phyloP scores from a whole-genome alignment of 2,797 vertebrate genomes.

The Dipus sagitta region DNA sequence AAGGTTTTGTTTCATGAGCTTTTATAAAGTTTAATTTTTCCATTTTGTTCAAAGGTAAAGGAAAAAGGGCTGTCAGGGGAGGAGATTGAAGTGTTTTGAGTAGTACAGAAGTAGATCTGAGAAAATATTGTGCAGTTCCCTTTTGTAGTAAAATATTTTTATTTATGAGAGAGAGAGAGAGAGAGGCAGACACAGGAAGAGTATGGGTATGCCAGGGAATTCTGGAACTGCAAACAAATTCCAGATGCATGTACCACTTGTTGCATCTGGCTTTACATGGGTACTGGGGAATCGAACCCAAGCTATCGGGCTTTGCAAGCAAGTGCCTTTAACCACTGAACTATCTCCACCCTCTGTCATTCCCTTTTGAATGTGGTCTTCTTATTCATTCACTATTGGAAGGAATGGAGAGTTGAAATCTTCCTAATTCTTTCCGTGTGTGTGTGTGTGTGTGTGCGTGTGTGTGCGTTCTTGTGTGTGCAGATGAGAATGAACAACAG shows the following conservation, averaged over 20 bases:
- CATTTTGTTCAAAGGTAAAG: neutral
- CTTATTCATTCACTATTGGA: neutral
- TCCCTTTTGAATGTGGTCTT: constrained; percentile 51
- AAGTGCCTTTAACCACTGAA: no score
- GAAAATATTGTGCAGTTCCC: constrained; percentile 19
- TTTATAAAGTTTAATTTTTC: constrained; percentile 29
- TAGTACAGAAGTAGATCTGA: constrained; percentile 44
- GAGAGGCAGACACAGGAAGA: no score
- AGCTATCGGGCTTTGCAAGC: no score
- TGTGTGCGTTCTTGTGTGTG: neutral
- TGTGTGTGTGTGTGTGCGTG: no score
- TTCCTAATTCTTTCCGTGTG: neutral
- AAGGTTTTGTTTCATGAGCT: constrained; percentile 52
- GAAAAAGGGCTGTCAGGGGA: neutral
- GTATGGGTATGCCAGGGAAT: no score
- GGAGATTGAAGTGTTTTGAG: constrained; percentile 16
- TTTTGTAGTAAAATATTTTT: neutral
- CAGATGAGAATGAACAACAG: neutral
- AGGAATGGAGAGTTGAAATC: neutral
- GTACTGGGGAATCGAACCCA: no score
- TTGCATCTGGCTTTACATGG: no score
- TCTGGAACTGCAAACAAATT: no score
- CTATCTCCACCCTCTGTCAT: neutral
- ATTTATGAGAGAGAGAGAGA: no score
- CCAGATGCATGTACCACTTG: no score